Evolutionary conservation across 2,888 invertebrate species (phyloP), one percentile per base, ranked within the genome.

Genomic region (Piscicola geometra): DNA sequence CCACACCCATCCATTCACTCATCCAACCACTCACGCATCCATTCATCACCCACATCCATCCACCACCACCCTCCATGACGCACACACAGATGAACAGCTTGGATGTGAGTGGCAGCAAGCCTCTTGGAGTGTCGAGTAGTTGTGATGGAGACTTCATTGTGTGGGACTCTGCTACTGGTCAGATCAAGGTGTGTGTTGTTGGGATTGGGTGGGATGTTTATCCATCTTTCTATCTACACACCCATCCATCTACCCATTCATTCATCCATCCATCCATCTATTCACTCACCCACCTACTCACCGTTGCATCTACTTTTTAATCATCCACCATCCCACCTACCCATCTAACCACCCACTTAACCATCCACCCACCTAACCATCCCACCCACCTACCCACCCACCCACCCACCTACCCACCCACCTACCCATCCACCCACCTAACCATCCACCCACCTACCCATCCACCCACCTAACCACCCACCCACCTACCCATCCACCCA

Each of bases 111-210:
- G 85, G 88, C 3, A 89, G 89, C 81, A 25, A 56, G n/a, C 89
- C 90, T 18, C 84, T 90, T 52, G 89, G 88, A 41, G 88, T 89
- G 25, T 90, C 90, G 15, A 88, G 88, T 75, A 89, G 89, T 83
- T 87, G 88, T 79, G 88, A 87, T 76, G 89, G 89, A 77, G 88
- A 88, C 80, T 83, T 90, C 0, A 82, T 88, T 72, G 85, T 91
- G 21, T 91, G 90, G 90, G 89, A 90, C 80, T 88, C 88, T 69
- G 86, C 88, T 80, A 88, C 88, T 82, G 89, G 90, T 85, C 86
- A 84, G 80, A 82, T 86, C 35, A 83, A 87, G 82, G 88, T 88
- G 83, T 81, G 84, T 71, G 28, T 64, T 64, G 64, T 15, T 64
- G 64, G n/a, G n/a, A 25, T 15, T 64, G 30, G n/a, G 12, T 15